Conservation (phyloP, 2,888 invertebrate species). For the Bellardia bayeri region DNA sequence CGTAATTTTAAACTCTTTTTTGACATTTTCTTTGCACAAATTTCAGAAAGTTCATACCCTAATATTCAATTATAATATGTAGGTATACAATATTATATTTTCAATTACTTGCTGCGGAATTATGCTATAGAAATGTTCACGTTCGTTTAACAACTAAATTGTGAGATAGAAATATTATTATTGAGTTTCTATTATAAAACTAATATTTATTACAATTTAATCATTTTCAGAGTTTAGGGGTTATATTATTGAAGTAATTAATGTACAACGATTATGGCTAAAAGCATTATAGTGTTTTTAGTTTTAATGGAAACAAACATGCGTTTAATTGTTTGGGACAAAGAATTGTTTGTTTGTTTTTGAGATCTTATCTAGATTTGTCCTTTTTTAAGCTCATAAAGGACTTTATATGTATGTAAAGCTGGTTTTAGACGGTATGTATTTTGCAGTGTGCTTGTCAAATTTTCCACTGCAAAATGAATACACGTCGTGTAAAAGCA, state of each 20-base stretch:
- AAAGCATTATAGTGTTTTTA: constrained; percentile 73
- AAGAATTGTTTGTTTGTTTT: constrained; percentile 17
- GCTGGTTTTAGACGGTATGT: too few species aligned
- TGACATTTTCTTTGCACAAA: constrained; percentile 78
- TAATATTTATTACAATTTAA: not conserved
- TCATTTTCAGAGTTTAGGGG: not conserved
- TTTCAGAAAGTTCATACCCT: constrained; percentile 57
- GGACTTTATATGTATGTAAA: too few species aligned
- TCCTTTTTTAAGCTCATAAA: not conserved
- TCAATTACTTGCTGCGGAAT: not conserved
- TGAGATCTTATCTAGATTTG: constrained; percentile 53
- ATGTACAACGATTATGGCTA: constrained; percentile 27
- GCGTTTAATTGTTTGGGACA: constrained; percentile 54
- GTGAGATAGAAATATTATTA: not conserved
- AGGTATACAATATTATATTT: not conserved
- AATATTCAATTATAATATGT: not conserved
- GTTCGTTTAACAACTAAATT: constrained; percentile 41
- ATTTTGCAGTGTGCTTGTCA: too few species aligned
- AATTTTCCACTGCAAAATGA: too few species aligned
- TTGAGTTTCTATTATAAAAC: not conserved
- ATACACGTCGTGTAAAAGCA: too few species aligned
- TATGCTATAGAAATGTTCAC: not conserved
- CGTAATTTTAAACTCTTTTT: constrained; percentile 74
- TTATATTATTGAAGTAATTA: constrained; percentile 19
- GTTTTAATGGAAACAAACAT: constrained; percentile 30